Base-by-base conservation (phyloP, 2,113 vertebrate species). In the Amia ocellicauda region DNA sequence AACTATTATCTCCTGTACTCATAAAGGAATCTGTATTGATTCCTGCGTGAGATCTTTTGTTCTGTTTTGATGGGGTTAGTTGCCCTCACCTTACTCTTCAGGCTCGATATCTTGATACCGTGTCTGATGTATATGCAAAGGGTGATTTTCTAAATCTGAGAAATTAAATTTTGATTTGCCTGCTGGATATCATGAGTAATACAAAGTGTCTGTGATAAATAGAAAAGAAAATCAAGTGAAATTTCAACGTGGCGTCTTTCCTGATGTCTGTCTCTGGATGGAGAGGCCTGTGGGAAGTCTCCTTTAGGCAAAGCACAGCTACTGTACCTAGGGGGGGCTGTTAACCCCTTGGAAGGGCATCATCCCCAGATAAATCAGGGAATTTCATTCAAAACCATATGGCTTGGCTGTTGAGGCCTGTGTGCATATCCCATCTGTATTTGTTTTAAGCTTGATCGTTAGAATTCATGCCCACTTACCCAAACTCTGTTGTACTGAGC, bases 331-430 rank as follows among this genome's bases (percentile, higher is more conserved):
- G 57, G 13, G 31, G 57, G 57, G 57, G 20, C 47, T 28, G 64
- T 59, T 58, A 52, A 59, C 64, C 49, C 57, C 57, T 52, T 41
- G 36, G 49, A 47, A 53, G 57, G 49, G 27, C 11, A 20, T 0
- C 22, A 16, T 40, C 31, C 56, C 64, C 24, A 2, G 57, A 23
- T 7, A 47, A 60, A 31, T 14, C 31, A 31, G 24, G 47, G 3
- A 22, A 29, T 40, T 53, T 42, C 23, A 43, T 20, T 17, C 57
- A 7, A 36, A 52, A 51, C 43, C 55, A 40, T 51, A 40, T 19
- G 53, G 52, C 1, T 20, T 1, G 43, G 29, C 57, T 23, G n/a
- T 27, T 11, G 29, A 14, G 16, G 29, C 36, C 24, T 8, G 11
- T 23, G 9, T 19, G 20, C 16, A 0, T 58, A 17, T 64, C 27